phyloP scores from a whole-genome alignment of 2,797 vertebrate species.

The Dryobates pubescens region DNA sequence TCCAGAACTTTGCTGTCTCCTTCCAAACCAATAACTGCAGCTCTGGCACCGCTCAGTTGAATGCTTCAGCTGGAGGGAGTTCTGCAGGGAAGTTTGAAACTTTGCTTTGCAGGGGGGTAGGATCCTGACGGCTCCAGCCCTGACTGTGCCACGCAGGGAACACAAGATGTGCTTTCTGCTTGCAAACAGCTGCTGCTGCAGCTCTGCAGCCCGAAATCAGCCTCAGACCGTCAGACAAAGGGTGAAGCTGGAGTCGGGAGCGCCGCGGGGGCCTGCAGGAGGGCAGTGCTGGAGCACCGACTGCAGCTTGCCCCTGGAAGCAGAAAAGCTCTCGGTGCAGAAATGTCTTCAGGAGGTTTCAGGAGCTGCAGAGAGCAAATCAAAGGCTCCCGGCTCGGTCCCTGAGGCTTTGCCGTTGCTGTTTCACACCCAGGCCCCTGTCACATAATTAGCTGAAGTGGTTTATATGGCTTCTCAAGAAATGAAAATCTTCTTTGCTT shows the following conservation, averaged over 20 bases:
- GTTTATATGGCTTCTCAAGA: not conserved
- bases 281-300: not conserved
- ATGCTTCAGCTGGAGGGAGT: not conserved
- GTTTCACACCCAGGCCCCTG: slow-evolving; percentile 53
- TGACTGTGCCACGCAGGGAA: accelerated
- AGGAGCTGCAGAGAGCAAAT: slow-evolving; percentile 3
- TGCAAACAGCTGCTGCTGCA: not conserved
- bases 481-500: slow-evolving; percentile 10
- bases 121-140: accelerated
- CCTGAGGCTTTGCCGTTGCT: slow-evolving; percentile 34
- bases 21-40: not conserved
- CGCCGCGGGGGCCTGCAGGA: not conserved
- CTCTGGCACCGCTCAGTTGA: not conserved
- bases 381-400: not conserved
- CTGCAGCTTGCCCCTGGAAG: not conserved
- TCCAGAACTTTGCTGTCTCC: not conserved
- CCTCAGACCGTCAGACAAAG: not conserved
- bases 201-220: not conserved
- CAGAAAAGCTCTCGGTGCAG: not conserved
- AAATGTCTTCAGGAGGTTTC: not conserved
- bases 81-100: not conserved
- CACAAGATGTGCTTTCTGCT: not conserved
- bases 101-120: not conserved
- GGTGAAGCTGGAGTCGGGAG: not conserved
- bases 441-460: slow-evolving; percentile 27